Evolutionary conservation across 2,888 invertebrate species (phyloP), one percentile per base, ranked within the genome.

Genomic region (Xanthorhoe designata): DNA sequence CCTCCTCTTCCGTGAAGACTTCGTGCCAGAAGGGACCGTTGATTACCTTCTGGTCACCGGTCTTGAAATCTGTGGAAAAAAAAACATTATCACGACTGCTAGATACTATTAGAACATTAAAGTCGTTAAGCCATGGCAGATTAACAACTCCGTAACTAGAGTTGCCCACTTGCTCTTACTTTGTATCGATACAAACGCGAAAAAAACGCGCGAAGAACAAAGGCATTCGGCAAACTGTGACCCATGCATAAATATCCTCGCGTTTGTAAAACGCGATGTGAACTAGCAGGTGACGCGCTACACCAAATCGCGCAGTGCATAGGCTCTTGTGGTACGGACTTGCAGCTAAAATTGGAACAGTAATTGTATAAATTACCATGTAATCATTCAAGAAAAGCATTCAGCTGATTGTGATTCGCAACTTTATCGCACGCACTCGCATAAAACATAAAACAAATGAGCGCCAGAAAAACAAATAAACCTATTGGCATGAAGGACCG

Each of bases 21-120:
- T 92, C 91, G 72, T 90, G 91, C 93, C 93, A 93, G 81, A 91
- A 91, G 2, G 92, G 92, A 13, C 87, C 91, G 71, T 74, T 86
- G 71, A 92, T 83, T 3, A 92, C 76, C 67, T 86, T 90, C 75
- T 87, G 91, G 84, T 92, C 91, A 83, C 91, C 90, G 81, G 85
- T 88, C 78, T 90, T 90, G 87, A 89, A 91, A 74, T 92, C 92
- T 91, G 85, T 72, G 51, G 58, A 4, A 53, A 64, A 70, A 64
- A 18, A 49, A 18, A 32, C 0, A 7, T 32, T 42, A 42, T 13
- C 13, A 38, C 38, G 5, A 38, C 24, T 24, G n/a, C n/a, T n/a
- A n/a, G n/a, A n/a, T n/a, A n/a, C n/a, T n/a, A n/a, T n/a, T n/a
- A n/a, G n/a, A n/a, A n/a, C n/a, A n/a, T n/a, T n/a, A n/a, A n/a